Base-by-base conservation (phyloP, 2,797 vertebrate species). In the Zenarchopterus dispar region DNA sequence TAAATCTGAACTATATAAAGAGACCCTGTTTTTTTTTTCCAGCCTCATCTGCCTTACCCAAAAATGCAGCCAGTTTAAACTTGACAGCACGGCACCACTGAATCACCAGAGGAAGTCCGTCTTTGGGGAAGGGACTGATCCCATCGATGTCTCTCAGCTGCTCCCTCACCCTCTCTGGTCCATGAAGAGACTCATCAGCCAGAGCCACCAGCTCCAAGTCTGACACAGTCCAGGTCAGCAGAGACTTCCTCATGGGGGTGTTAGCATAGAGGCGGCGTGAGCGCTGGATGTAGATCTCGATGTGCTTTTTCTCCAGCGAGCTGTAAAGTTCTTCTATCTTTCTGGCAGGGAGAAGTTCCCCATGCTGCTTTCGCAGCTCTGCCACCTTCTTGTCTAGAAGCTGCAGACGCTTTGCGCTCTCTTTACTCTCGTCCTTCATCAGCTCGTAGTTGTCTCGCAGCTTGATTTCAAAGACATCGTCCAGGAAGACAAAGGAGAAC, bases 231-330 rank as follows among this genome's bases (percentile, higher is more conserved):
- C 98, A 99, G 36, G 96, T 98, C 69, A 99, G 93, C 67, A 99
- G 90, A 0, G 97, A 96, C 69, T 96, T 95, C 73, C 98, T 91
- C 97, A 98, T 99, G 60, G 98, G 97, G 0, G 97, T 99, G 92
- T 97, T 99, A 85, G 94, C 88, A 0, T 99, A 99, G 74, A 99
- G 96, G 41, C 97, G 96, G 8, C 93, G 93, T 0, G 98, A 99
- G 23, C 98, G 96, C 88, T 99, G 97, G 89, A 99, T 97, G 89
- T 99, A 99, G 84, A 99, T 99, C 92, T 99, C 97, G 0, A 99
- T 99, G 93, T 99, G 97, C 80, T 98, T 98, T 58, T 96, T 96
- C 93, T 99, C 98, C 90, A 99, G 89, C 0, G 97, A 96, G 54
- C 97, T 95, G 0, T 99, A 99, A 3, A 99, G 94, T 79, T 99